Evolutionary conservation across 2,113 vertebrate species (phyloP).

Genomic region (Gila orcuttii): DNA sequence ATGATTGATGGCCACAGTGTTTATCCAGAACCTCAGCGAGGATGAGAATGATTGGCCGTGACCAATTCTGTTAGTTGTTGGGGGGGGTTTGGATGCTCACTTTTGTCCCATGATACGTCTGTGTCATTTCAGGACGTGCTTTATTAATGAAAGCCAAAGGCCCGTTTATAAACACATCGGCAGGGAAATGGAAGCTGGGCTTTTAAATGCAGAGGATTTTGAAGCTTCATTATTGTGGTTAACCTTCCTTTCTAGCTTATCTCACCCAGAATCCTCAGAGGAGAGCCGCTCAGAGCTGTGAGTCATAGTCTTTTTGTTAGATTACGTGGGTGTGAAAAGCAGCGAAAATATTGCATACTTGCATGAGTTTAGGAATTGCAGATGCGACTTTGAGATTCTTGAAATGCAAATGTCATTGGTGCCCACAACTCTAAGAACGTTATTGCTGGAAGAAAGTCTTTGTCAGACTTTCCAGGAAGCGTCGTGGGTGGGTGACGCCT

Average conservation of each 20-base stretch:
- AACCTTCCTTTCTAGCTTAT: slow-evolving; percentile 30
- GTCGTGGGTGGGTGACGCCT: not conserved
- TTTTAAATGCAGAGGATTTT: slow-evolving; percentile 31
- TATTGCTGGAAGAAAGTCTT: slow-evolving; percentile 1
- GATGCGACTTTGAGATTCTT: slow-evolving; percentile 18
- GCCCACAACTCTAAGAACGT: not conserved
- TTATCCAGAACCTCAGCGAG: slow-evolving; percentile 35
- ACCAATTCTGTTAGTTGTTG: slow-evolving; percentile 53
- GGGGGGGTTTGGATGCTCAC: not conserved
- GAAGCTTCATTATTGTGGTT: slow-evolving; percentile 1
- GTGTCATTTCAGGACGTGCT: slow-evolving; percentile 27
- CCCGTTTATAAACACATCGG: not conserved
- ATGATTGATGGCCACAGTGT: slow-evolving; percentile 50
- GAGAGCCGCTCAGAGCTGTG: slow-evolving; percentile 11
- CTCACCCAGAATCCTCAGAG: slow-evolving; percentile 13
- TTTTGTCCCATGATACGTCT: slow-evolving; percentile 32
- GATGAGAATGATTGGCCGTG: slow-evolving; percentile 53
- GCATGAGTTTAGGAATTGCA: slow-evolving; percentile 21
- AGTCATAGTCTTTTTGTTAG: slow-evolving; percentile 34
- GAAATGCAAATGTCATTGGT: slow-evolving; percentile 37
- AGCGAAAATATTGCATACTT: slow-evolving; percentile 21
- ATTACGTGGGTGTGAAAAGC: slow-evolving; percentile 26
- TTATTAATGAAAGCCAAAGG: slow-evolving; percentile 34
- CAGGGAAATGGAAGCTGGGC: not conserved
- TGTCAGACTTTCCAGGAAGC: not conserved